Percentiles rank a stretch among this genome's conserved stretches.
phyloP scores from a whole-genome alignment of 1,140 invertebrate genomes.

The Lepidotrigona ventralis region DNA sequence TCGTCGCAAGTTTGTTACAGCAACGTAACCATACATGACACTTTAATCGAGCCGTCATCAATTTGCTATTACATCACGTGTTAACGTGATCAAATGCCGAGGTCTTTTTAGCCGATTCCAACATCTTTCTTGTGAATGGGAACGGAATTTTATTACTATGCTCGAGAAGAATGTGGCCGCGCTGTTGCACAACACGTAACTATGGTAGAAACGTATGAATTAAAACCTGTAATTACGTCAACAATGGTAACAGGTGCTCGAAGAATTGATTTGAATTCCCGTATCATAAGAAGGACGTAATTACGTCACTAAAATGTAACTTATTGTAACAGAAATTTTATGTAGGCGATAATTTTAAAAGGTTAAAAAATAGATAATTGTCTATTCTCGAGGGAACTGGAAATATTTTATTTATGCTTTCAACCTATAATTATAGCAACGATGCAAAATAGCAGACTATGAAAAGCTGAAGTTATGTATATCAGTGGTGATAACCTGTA shows the following conservation, averaged over 20 bases:
- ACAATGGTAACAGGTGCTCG: not conserved
- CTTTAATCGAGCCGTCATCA: not conserved
- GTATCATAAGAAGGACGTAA: no score
- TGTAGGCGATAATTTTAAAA: not conserved
- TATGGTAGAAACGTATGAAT: not conserved
- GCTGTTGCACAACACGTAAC: not conserved
- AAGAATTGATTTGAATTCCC: no score
- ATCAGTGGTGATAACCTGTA: not conserved
- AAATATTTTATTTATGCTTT: not conserved
- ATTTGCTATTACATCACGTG: not conserved
- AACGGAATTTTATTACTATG: slow-evolving; percentile 6
- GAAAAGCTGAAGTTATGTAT: not conserved
- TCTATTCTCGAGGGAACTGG: not conserved
- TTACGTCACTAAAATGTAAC: no score
- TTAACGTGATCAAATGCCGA: slow-evolving; percentile 8
- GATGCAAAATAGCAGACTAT: not conserved
- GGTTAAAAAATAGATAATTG: not conserved
- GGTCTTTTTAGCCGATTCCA: not conserved
- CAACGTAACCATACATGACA: not conserved
- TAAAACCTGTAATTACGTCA: not conserved
- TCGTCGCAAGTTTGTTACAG: not conserved
- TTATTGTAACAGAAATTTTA: not conserved
- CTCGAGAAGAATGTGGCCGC: not conserved
- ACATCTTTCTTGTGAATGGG: not conserved
- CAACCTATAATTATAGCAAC: not conserved